A percentile compares a stretch with the other conserved stretches of the same genome.
phyloP scores from a whole-genome alignment of 2,113 vertebrate genomes.

The Neogobius melanostomus region DNA sequence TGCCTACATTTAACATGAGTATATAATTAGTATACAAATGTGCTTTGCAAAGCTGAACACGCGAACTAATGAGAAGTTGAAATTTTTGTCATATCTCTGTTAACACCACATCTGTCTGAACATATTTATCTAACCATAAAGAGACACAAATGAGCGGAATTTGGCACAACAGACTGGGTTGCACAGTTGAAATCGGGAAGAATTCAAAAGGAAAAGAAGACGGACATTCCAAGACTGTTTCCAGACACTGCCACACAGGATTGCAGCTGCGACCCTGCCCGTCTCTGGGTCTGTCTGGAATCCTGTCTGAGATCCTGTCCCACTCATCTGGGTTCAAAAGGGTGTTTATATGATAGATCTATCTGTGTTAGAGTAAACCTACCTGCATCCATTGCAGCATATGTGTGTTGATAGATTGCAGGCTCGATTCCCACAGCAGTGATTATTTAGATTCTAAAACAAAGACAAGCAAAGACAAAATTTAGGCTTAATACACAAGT shows the following conservation, averaged over 20 bases:
- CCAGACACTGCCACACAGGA: background rate
- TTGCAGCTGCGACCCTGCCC: no score
- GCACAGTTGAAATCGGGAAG: no score
- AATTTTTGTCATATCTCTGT: background rate
- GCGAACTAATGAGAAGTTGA: no score
- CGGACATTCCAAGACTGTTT: conserved; percentile 2
- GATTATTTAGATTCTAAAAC: background rate
- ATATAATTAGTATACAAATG: background rate
- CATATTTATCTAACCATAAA: no score
- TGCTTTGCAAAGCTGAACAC: no score
- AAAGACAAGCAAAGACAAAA: conserved; percentile 2
- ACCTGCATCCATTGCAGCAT: conserved; percentile 45
- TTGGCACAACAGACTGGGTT: background rate
- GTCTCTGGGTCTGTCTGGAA: background rate
- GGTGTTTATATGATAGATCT: background rate
- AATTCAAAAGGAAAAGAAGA: no score
- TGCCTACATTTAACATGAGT: conserved; percentile 9
- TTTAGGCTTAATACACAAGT: background rate
- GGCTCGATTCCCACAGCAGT: conserved; percentile 20
- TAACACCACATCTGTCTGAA: background rate
- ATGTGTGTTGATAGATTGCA: conserved; percentile 6
- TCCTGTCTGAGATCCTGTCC: no score
- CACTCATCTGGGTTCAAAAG: background rate
- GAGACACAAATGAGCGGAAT: background rate
- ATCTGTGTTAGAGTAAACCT: background rate